These are phyloP conservation scores for Geodia barretti DNA, from an alignment of 37 sponge, comb jelly and placozoan genomes.

Conservation along the genomic window DNA sequence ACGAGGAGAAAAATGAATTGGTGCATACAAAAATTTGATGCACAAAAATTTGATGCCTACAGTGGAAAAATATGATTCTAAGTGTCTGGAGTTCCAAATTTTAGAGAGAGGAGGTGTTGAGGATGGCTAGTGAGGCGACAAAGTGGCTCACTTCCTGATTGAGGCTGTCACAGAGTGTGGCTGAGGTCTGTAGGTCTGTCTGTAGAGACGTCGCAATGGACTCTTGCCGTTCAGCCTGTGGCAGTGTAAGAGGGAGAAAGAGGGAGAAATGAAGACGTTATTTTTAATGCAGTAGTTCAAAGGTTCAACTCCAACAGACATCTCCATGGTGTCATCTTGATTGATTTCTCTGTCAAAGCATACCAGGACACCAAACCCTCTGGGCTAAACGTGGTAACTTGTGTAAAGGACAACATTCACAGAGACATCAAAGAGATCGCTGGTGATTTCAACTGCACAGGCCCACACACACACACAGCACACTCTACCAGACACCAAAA, in stretches of 20 bases:
- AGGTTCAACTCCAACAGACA: too few species aligned
- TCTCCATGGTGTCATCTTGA: too few species aligned
- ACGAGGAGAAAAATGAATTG: neutral
- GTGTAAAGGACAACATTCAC: too few species aligned
- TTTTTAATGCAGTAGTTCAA: neutral
- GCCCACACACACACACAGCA: neutral
- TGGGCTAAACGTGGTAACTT: too few species aligned
- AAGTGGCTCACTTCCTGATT: conserved; percentile 34
- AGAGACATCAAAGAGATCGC: too few species aligned
- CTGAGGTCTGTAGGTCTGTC: conserved; percentile 29
- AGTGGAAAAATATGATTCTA: neutral
- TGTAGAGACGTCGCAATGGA: conserved; percentile 20
- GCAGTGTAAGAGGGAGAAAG: neutral
- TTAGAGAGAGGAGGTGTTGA: neutral
- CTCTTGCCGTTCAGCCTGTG: conserved; percentile 31
- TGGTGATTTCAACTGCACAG: too few species aligned
- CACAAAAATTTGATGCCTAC: neutral
- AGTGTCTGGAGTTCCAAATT: neutral
- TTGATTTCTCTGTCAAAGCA: too few species aligned
- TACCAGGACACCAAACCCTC: too few species aligned
- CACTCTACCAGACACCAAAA: too few species aligned
- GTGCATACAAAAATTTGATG: neutral
- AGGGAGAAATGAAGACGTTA: neutral
- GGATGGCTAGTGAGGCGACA: neutral
- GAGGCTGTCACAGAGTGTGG: conserved; percentile 31